These are phyloP conservation scores for Papilio protenor DNA, from an alignment of 2,888 invertebrate species.

Conservation along the genomic window DNA sequence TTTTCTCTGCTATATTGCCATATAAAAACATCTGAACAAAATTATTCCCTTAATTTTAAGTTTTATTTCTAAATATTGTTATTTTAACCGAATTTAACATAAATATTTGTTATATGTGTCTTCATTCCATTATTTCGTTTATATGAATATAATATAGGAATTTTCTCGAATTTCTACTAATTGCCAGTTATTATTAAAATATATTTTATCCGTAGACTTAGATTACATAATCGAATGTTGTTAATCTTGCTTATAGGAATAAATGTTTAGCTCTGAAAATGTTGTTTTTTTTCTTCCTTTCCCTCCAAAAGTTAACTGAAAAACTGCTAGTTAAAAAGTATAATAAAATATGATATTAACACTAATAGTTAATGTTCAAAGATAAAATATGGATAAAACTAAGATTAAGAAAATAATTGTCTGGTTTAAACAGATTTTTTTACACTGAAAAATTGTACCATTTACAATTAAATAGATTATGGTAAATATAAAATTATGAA, in stretches of 20 bases:
- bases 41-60: neutral
- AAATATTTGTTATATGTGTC: neutral
- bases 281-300: constrained; percentile 12
- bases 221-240: neutral
- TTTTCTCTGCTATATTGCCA: no score
- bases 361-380: no score
- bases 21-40: neutral
- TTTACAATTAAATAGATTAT: neutral
- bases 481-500: neutral
- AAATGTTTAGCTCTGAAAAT: constrained; percentile 53
- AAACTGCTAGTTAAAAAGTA: neutral
- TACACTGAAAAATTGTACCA: neutral
- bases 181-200: constrained; percentile 12
- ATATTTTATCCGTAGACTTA: constrained; percentile 1
- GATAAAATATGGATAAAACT: no score
- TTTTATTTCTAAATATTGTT: neutral
- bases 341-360: no score
- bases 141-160: neutral
- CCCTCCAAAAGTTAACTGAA: neutral
- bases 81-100: no score
- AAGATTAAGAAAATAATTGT: no score
- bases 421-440: no score
- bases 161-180: neutral
- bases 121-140: neutral
- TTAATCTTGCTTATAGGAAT: constrained; percentile 55